Evolutionary conservation across 2,797 vertebrate genomes (phyloP).

Genomic region (Gallinago solitaria): DNA sequence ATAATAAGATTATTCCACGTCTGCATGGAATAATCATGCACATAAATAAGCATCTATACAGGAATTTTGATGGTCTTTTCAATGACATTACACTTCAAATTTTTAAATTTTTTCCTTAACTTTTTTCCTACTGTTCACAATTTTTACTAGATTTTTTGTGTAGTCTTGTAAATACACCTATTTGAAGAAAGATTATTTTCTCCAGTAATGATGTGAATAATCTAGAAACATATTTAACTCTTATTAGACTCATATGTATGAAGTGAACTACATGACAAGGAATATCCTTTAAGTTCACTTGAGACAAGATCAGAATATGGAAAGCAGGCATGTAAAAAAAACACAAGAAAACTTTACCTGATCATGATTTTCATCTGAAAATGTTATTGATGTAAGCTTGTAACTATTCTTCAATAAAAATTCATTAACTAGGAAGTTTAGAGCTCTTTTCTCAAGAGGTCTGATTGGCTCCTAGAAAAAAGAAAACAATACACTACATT

Average conservation of each 20-base stretch:
- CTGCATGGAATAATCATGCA: not conserved
- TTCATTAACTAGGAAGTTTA: conserved; percentile 99
- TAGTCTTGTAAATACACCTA: not conserved
- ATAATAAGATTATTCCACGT: not conserved
- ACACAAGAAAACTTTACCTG: conserved; percentile 84
- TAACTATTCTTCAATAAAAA: conserved; percentile 99
- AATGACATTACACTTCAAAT: not conserved
- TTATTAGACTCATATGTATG: not conserved
- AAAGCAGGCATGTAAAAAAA: not conserved
- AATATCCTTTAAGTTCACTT: not conserved
- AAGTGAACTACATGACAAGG: not conserved
- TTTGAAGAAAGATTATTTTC: not conserved
- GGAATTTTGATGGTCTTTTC: not conserved
- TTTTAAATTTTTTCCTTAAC: not conserved
- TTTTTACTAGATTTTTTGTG: not conserved
- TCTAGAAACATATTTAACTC: not conserved
- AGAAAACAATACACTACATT: not conserved
- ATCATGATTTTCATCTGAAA: conserved; percentile 99
- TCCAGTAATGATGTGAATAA: not conserved
- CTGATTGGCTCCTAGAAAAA: conserved; percentile 90
- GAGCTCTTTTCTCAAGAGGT: conserved; percentile 98
- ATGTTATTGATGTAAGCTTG: conserved; percentile 98
- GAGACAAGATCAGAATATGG: not conserved
- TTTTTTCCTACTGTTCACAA: not conserved
- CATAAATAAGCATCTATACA: not conserved